Conservation (phyloP, 2,113 vertebrate species). For the Orycteropus afer region DNA sequence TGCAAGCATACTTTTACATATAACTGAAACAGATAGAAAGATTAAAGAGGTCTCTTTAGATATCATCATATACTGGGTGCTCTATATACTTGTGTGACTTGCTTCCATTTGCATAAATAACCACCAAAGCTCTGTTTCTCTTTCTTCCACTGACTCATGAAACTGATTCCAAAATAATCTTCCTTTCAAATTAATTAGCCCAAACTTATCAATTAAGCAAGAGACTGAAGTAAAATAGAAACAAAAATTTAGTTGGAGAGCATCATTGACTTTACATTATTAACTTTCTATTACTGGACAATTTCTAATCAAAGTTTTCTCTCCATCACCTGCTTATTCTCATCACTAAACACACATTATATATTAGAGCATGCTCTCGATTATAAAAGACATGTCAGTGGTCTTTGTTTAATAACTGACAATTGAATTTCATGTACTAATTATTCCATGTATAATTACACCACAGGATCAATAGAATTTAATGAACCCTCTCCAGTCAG, state of each 20-base stretch:
- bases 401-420: constrained; percentile 66
- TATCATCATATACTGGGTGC: neutral
- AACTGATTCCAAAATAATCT: neutral
- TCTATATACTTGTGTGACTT: neutral
- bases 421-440: constrained; percentile 51
- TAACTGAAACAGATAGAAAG: neutral
- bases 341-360: neutral
- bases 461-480: constrained; percentile 66
- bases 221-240: neutral
- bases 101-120: neutral
- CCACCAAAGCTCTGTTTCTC: neutral
- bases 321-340: neutral
- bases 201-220: neutral
- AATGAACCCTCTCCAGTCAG: constrained; percentile 46
- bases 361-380: constrained; percentile 6
- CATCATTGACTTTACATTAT: neutral
- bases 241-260: neutral
- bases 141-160: neutral
- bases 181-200: neutral
- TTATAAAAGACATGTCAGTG: constrained; percentile 50
- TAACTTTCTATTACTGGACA: constrained; percentile 31
- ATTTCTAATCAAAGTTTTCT: constrained; percentile 24
- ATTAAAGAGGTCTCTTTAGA: neutral
- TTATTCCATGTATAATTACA: constrained; percentile 45
- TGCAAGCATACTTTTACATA: neutral